Evolutionary conservation across 2,888 invertebrate genomes (phyloP), one percentile per base, ranked within the genome.

Genomic region (Drosophila monieri): DNA sequence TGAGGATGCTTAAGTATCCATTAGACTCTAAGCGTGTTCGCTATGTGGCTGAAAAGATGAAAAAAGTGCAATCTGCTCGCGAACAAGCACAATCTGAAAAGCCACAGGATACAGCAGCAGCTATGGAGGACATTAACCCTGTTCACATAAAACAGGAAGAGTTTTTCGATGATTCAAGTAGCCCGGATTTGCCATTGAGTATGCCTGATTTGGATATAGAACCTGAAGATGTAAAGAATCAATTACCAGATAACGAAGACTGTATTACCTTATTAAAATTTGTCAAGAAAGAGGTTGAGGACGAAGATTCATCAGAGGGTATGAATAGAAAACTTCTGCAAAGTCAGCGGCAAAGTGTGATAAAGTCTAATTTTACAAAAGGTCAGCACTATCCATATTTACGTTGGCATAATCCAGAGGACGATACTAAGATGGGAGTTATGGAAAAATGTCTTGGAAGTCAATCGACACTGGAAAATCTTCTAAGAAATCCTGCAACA

Each of bases 11-110:
- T 0, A 88, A 66, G 39, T 88, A 77, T 69, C 85, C 85, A 0
- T 73, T 88, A 3, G 78, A 62, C n/a, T 52, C 55, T 0, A 88
- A 85, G 3, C 85, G 88, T 0, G 80, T 87, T 2, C 77, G 87
- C 0, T 47, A 46, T 32, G 87, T 81, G 12, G 81, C 88, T 8
- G 46, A 61, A 2, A 47, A 69, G 54, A 35, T 73, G 75, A 74
- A 54, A 44, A 49, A 54, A 10, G 39, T 12, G 2, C 48, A 35
- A 12, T 23, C 12, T 10, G 2, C 6, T 6, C 6, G 5, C 5
- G 23, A 9, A 1, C 23, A 64, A 2, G 10, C 30, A 0, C 25
- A 6, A 12, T 18, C 1, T 23, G 9, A 25, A 8, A n/a, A 37
- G 15, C 2, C 6, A 2, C 6, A 35, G 15, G 41, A 52, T 30